Percentiles rank a stretch among this genome's conserved stretches.
phyloP scores from a whole-genome alignment of 2,797 vertebrate genomes.

The Enteromius unitaeniatus region DNA sequence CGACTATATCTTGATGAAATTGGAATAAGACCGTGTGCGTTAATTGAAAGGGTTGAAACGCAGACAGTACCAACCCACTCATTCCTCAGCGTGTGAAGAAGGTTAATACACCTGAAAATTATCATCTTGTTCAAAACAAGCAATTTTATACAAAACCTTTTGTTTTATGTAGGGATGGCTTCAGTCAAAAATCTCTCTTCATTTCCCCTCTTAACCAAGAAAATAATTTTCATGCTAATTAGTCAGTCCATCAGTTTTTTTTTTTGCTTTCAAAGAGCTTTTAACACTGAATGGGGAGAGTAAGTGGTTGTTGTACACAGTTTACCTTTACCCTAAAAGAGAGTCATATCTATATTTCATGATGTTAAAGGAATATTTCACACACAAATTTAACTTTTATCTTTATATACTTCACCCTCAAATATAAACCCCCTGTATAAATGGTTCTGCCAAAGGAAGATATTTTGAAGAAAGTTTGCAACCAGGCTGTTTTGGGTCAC shows the following conservation, averaged over 20 bases:
- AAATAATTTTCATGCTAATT: slow-evolving; percentile 12
- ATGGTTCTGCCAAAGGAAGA: too few species aligned
- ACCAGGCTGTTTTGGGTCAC: too few species aligned
- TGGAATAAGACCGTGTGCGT: not conserved
- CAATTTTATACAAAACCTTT: not conserved
- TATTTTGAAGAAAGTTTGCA: too few species aligned
- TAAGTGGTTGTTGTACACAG: slow-evolving; percentile 25
- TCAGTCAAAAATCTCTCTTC: not conserved
- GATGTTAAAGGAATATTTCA: too few species aligned
- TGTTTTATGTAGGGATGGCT: not conserved
- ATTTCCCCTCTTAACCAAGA: slow-evolving; percentile 5
- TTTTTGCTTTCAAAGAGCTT: not conserved
- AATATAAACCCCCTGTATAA: too few species aligned
- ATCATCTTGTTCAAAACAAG: slow-evolving; percentile 8
- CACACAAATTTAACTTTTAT: too few species aligned
- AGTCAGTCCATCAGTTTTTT: slow-evolving; percentile 12
- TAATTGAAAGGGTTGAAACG: not conserved
- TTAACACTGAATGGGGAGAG: not conserved
- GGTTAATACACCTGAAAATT: not conserved
- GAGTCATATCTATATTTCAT: not conserved
- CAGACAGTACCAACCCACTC: slow-evolving; percentile 2
- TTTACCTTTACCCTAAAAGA: not conserved
- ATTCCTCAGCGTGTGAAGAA: not conserved
- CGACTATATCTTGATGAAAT: not conserved
- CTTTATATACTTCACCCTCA: too few species aligned